Evolutionary conservation across 2,888 invertebrate genomes (phyloP).

Genomic region (Trilocha varians): DNA sequence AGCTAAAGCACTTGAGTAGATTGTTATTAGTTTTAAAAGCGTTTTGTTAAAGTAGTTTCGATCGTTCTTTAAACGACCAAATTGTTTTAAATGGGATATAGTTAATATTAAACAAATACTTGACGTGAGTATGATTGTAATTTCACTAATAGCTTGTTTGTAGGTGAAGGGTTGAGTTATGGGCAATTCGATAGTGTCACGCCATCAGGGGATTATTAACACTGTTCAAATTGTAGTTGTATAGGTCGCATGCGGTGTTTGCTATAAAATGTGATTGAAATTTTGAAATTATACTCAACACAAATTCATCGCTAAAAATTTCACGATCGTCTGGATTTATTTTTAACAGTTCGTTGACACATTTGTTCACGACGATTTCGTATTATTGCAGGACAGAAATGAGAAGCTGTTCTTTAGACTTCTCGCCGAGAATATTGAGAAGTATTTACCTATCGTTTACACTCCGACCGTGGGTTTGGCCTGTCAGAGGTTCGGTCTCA

Average conservation of each 20-base stretch:
- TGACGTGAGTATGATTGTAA: not conserved
- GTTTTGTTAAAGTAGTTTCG: not conserved
- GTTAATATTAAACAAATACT: not conserved
- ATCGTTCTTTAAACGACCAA: not conserved
- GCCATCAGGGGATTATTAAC: too few relatives aligned
- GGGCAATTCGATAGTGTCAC: conserved; percentile 8
- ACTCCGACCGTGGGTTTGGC: conserved; percentile 98
- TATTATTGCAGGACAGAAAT: conserved; percentile 87
- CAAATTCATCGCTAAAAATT: too few relatives aligned
- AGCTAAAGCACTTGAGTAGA: not conserved
- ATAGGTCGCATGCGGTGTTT: too few relatives aligned
- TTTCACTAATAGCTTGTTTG: conserved; percentile 3
- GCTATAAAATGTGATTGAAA: too few relatives aligned
- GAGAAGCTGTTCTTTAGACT: conserved; percentile 96
- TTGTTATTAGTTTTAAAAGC: not conserved
- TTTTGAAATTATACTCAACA: too few relatives aligned
- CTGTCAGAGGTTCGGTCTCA: conserved; percentile 96
- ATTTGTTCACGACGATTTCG: conserved; percentile 28
- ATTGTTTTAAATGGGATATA: too few relatives aligned
- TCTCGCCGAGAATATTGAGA: conserved; percentile 92
- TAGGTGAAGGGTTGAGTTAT: conserved; percentile 1
- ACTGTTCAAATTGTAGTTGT: too few relatives aligned
- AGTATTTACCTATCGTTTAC: conserved; percentile 97
- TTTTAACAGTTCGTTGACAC: conserved; percentile 1
- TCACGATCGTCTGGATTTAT: too few relatives aligned